These are phyloP conservation scores for Leuciscus waleckii DNA, from an alignment of 2,797 vertebrate species.

Conservation along the genomic window DNA sequence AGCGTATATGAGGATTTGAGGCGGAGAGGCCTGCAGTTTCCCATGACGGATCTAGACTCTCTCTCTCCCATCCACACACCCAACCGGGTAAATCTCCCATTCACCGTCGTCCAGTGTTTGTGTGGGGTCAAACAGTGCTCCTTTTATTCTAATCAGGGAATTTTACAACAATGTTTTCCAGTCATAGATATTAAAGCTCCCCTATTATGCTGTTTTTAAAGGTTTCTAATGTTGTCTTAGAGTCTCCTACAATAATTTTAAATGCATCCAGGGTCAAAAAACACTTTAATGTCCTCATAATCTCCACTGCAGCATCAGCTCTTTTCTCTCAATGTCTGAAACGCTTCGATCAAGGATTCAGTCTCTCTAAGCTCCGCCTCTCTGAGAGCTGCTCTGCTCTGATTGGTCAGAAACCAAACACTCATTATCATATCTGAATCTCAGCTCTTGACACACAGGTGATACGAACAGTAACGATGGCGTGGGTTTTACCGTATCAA, in stretches of 20 bases:
- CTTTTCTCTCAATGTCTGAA: background rate
- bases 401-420: too few species aligned
- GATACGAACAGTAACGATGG: too few species aligned
- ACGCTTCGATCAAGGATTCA: too few species aligned
- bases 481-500: too few species aligned
- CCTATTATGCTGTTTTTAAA: background rate
- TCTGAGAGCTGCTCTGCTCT: too few species aligned
- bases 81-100: constrained; percentile 82
- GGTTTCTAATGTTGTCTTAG: background rate
- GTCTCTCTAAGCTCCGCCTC: too few species aligned
- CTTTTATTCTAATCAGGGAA: background rate
- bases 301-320: background rate
- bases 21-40: constrained; percentile 94
- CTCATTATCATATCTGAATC: too few species aligned
- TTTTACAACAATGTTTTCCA: background rate
- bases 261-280: background rate
- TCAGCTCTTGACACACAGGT: too few species aligned
- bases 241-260: background rate
- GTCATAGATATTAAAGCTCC: background rate
- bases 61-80: constrained; percentile 97
- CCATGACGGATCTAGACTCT: constrained; percentile 97
- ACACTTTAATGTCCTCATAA: background rate
- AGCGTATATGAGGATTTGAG: constrained; percentile 92
- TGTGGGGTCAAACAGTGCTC: background rate
- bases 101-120: background rate